Base-by-base conservation (phyloP, 1,140 invertebrate genomes). In the Augochlora pura region DNA sequence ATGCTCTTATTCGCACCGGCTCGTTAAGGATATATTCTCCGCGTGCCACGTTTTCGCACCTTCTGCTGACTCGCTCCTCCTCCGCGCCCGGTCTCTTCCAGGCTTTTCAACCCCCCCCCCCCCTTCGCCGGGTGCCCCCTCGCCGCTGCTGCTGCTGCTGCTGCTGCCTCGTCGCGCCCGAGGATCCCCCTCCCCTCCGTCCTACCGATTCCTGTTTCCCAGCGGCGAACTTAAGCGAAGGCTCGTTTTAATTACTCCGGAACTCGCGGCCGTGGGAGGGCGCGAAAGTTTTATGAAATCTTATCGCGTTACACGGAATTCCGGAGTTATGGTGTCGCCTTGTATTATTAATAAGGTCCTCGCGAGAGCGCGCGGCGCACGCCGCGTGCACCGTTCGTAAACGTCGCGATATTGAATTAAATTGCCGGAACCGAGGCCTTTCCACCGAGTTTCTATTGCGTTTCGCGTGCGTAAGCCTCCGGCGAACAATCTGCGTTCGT, bases 1-100 rank as follows among this genome's bases (percentile, higher is more conserved):
- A 86, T 82, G 84, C 84, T 84, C 84, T 83, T 86, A 86, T 86
- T 86, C 67, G 57, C 72, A 16, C 42, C 72, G 77, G 23, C 57
- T 77, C 76, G 75, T 83, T 73, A 67, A 68, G 69, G 77, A 79
- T 59, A 72, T 38, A 67, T 78, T 70, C 66, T 82, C 46, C 67
- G 3, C 65, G 54, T 21, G 54, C 54, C 54, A 57, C 21, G 54
- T 57, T 57, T 57, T 57, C 54, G 54, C 54, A 57, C 54, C 54
- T 57, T 57, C 54, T 57, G 54, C 54, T 57, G 54, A 57, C 77
- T 60, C 49, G 81, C 9, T n/a, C n/a, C 54, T 57, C 74, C 49
- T n/a, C 62, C 25, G 65, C 69, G 27, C 66, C 23, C 12, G 12
- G 14, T 21, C 38, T n/a, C 27, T n/a, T 49, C 52, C 3, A 12